Conservation (phyloP, 1,140 invertebrate species). For the Aphelinus certus region DNA sequence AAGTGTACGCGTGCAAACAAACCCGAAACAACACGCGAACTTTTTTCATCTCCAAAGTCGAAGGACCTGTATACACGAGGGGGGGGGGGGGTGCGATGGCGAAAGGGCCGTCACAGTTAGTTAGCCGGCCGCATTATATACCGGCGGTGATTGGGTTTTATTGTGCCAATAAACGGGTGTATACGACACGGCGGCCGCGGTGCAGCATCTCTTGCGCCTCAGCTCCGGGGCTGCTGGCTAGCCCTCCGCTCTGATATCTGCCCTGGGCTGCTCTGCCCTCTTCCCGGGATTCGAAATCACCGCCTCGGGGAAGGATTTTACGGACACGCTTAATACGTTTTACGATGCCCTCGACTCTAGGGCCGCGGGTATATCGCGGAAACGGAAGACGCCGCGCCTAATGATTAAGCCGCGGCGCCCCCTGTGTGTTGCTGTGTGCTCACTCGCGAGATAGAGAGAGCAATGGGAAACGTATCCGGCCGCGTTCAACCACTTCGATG, state of each 20-base stretch:
- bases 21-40: too few relatives aligned
- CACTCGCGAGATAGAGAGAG: too few relatives aligned
- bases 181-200: slow-evolving; percentile 46
- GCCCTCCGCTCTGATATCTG: too few relatives aligned
- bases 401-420: slow-evolving; percentile 38
- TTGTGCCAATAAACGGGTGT: slow-evolving; percentile 59
- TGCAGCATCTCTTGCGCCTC: slow-evolving; percentile 10
- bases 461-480: too few relatives aligned
- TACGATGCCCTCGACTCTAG: slow-evolving; percentile 44
- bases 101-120: slow-evolving; percentile 41
- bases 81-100: too few relatives aligned
- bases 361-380: slow-evolving; percentile 38
- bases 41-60: too few relatives aligned
- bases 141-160: slow-evolving; percentile 59
- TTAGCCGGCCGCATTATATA: slow-evolving; percentile 47
- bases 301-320: slow-evolving; percentile 45
- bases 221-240: slow-evolving; percentile 8
- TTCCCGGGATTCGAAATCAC: slow-evolving; percentile 59
- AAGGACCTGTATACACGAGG: too few relatives aligned
- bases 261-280: neutral
- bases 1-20: too few relatives aligned
- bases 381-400: slow-evolving; percentile 49
- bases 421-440: too few relatives aligned
- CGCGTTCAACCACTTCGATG: too few relatives aligned
- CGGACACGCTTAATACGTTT: slow-evolving; percentile 51